These are phyloP conservation scores for Drosophila teissieri DNA, from an alignment of 1,140 invertebrate species.

Conservation along the genomic window DNA sequence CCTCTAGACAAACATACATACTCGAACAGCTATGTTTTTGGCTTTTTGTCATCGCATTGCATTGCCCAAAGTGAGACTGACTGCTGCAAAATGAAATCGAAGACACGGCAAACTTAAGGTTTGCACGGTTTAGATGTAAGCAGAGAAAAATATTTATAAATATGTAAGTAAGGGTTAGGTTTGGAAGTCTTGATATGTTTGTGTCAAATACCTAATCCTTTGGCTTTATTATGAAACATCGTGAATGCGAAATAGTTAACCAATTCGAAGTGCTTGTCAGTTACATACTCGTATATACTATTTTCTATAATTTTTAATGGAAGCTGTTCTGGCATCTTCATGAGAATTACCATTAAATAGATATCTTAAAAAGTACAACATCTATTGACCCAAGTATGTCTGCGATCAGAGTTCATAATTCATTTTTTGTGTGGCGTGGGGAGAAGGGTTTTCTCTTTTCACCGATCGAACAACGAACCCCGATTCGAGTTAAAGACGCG, in stretches of 20 bases:
- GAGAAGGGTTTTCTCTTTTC: conserved; percentile 75
- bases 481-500: conserved; percentile 21
- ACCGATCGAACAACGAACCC: conserved; percentile 37
- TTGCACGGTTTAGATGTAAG: neutral
- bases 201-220: no score
- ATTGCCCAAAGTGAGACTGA: conserved; percentile 41
- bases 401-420: no score
- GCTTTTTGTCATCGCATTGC: conserved; percentile 26
- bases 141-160: neutral
- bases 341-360: no score
- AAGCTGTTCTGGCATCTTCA: no score
- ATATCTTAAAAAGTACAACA: no score
- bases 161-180: neutral
- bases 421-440: neutral
- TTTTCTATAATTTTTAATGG: no score
- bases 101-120: conserved; percentile 24
- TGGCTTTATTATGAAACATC: no score
- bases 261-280: no score
- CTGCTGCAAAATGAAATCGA: conserved; percentile 34
- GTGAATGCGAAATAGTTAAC: no score
- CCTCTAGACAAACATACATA: neutral
- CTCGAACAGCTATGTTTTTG: neutral
- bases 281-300: no score
- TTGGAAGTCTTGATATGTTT: no score
- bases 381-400: no score